Evolutionary conservation across 2,888 invertebrate species (phyloP), one percentile per base, ranked within the genome.

Genomic region (Idaea dimidiata): DNA sequence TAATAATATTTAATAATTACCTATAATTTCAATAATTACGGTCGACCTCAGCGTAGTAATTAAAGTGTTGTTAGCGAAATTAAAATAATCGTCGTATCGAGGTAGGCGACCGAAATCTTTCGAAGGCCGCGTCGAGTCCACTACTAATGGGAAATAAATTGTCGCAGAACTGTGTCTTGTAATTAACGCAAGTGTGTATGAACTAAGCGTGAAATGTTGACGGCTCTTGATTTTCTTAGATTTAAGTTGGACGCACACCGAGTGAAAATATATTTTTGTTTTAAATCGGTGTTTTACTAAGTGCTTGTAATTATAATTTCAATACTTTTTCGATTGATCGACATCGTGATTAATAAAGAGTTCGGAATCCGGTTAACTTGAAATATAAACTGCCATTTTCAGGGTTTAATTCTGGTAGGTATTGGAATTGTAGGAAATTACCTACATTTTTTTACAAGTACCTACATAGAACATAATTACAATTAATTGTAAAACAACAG

Each of bases 41-140:
- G 72, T 74, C 67, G 66, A 73, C 73, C 73, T 75, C 72, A 70
- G 68, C 65, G 69, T 62, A 76, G 82, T 89, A 91, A 91, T 92
- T 91, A 92, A 92, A 91, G 87, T 88, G 89, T 88, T 84, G 87
- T 91, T 89, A 89, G 89, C 86, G 78, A 88, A 91, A 91, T 91
- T 91, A 91, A 89, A 90, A 90, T 90, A 88, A 89, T 86, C 81
- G 81, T 78, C 75, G 81, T 63, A 67, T 62, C 69, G 82, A 86
- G 87, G 86, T 83, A 79, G 87, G 83, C 81, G 87, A 87, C 86
- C 88, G 83, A 88, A 88, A 86, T 84, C 83, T 76, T 77, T 70
- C 77, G 87, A 90, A 89, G 89, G 90, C 80, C 83, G 74, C 60
- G 67, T 70, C 83, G 74, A 59, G 67, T 70, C 32, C 71, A 70